Percentiles rank a stretch among this genome's conserved stretches.
phyloP scores from a whole-genome alignment of 2,113 vertebrate species.

The Lagopus muta region DNA sequence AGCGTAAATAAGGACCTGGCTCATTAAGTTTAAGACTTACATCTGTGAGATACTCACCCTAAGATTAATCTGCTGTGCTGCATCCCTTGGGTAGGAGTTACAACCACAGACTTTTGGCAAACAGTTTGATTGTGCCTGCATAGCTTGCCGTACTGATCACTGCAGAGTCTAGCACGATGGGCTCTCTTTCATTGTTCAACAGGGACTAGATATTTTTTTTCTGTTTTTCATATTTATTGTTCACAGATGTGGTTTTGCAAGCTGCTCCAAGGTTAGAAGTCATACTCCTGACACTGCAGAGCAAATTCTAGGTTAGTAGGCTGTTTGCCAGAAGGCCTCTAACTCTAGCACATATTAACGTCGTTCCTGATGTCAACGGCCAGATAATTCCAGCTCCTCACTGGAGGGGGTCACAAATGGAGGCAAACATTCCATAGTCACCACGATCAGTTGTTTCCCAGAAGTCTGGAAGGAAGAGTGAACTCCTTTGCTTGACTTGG shows the following conservation, averaged over 20 bases:
- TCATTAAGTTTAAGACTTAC: constrained; percentile 21
- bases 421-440: background rate
- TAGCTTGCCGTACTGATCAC: background rate
- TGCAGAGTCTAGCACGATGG: background rate
- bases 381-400: background rate
- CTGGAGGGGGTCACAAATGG: background rate
- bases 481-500: background rate
- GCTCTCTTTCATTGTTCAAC: background rate
- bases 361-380: constrained; percentile 28
- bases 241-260: constrained; percentile 35
- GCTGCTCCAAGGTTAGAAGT: constrained; percentile 31
- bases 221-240: background rate
- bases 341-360: background rate
- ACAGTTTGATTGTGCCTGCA: background rate
- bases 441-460: background rate
- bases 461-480: background rate
- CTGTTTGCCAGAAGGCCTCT: background rate
- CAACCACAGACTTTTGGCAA: background rate
- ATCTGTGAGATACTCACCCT: background rate
- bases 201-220: background rate
- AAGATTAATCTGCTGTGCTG: background rate
- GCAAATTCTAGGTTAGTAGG: constrained; percentile 6
- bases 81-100: background rate
- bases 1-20: constrained; percentile 1
- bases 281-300: background rate